Conservation (phyloP, 2,797 vertebrate genomes). For the Enteromius mattozi region DNA sequence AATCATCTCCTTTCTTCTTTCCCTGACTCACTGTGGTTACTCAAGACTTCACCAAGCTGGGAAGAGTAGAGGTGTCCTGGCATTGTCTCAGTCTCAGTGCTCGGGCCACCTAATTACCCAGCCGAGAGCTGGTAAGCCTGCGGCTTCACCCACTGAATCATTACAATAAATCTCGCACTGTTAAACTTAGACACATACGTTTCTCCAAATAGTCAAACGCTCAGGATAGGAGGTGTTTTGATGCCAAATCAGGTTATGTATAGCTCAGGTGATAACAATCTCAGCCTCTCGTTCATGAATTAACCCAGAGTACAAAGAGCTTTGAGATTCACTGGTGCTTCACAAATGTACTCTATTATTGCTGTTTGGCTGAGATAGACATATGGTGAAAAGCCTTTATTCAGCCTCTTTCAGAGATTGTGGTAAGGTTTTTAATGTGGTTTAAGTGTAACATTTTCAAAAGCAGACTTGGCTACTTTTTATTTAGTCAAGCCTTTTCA, state of each 20-base stretch:
- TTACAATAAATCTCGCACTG: constrained; percentile 27
- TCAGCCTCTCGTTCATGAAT: constrained; percentile 29
- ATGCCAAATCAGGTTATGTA: constrained; percentile 44
- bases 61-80: constrained; percentile 43
- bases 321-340: constrained; percentile 36
- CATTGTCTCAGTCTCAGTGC: constrained; percentile 5
- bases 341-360: constrained; percentile 20
- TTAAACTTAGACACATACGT: constrained; percentile 31
- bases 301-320: constrained; percentile 27
- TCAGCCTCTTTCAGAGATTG: constrained; percentile 31
- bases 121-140: constrained; percentile 3
- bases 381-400: constrained; percentile 34
- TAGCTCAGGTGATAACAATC: constrained; percentile 44
- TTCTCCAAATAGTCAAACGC: not conserved
- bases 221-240: constrained; percentile 1
- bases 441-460: constrained; percentile 25
- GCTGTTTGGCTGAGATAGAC: constrained; percentile 20
- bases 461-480: constrained; percentile 6
- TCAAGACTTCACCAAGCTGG: constrained; percentile 49
- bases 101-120: constrained; percentile 51
- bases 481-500: constrained; percentile 13
- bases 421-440: constrained; percentile 14
- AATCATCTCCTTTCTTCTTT: constrained; percentile 62
- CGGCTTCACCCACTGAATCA: constrained; percentile 38
- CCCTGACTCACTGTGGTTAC: constrained; percentile 51